Base-by-base conservation (phyloP, 1,140 invertebrate species). In the Lepidostoma basale region DNA sequence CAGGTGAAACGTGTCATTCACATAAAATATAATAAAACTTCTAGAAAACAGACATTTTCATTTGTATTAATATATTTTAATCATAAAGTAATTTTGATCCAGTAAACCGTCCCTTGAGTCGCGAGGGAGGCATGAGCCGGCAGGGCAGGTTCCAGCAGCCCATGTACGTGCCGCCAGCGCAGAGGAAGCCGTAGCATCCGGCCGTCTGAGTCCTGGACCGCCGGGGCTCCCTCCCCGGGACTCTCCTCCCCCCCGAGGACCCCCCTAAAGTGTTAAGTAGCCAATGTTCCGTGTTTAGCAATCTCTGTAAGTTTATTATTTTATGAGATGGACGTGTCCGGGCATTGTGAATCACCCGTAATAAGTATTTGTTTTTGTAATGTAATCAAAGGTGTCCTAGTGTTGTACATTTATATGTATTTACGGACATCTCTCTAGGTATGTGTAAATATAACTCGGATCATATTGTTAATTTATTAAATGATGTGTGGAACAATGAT, bases 151-250 rank as follows among this genome's bases (percentile, higher is more conserved):
- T 74, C 33, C 78, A 80, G 54, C 77, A 79, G 22, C 78, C 79
- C 65, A 76, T 81, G 44, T 81, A 81, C 67, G 76, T 81, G 18
- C 79, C 79, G 64, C 79, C 79, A 4, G 78, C 77, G 45, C 79
- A 81, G 45, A 58, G 79, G 33, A 75, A 77, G 39, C 63, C 73
- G 67, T 73, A 73, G 71, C 71, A 73, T 67, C 66, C 40, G 66
- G 44, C 40, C 36, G 71, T 63, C 71, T 73, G 71, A 73, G 71
- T 67, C n/a, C n/a, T n/a, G 71, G 20, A 14, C 23, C 23, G 30
- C 60, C 44, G 23, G 16, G 18, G 23, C 44, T 16, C 42, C 40
- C 3, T 22, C n/a, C 52, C 25, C 25, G 9, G 14, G 3, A 56
- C 52, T 14, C 25, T 30, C 52, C 26, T 16, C 25, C 28, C 52